Conservation (phyloP, 2,797 vertebrate genomes). For the Sebastes iracundus region DNA sequence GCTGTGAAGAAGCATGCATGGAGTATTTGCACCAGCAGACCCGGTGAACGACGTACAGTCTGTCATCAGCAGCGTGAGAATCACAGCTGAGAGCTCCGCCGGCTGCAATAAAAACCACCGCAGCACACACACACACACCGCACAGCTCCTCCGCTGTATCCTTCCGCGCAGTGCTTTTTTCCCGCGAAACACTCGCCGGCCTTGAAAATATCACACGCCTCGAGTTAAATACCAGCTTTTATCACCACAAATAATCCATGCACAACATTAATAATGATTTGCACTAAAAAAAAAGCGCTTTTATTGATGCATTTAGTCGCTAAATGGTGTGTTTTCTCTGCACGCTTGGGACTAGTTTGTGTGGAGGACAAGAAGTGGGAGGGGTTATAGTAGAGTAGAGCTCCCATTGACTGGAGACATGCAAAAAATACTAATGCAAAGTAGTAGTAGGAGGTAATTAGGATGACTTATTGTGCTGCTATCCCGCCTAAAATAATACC, state of each 20-base stretch:
- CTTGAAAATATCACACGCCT: background rate
- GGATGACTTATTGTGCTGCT: constrained; percentile 6
- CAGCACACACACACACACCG: constrained; percentile 6
- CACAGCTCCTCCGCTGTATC: constrained; percentile 15
- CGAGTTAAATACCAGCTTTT: rapidly evolving
- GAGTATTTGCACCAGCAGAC: constrained; percentile 23
- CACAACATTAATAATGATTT: rapidly evolving
- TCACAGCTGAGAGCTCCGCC: constrained; percentile 59
- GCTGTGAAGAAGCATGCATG: constrained; percentile 31
- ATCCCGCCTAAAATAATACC: background rate
- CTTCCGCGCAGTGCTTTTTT: constrained; percentile 55
- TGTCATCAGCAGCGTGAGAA: constrained; percentile 63
- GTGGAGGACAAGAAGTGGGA: constrained; percentile 44
- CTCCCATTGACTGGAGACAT: constrained; percentile 60
- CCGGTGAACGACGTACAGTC: constrained; percentile 13
- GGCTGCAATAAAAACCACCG: constrained; percentile 54
- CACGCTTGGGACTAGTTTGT: constrained; percentile 38
- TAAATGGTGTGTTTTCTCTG: background rate
- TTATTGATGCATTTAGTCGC: rapidly evolving
- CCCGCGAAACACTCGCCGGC: constrained; percentile 62
- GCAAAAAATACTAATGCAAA: constrained; percentile 50
- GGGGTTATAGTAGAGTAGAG: constrained; percentile 65
- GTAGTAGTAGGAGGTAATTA: constrained; percentile 40
- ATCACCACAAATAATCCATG: rapidly evolving
- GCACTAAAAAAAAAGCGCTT: rapidly evolving